Conservation (phyloP, 53 echinoderm and acorn worm genomes). For the Paelopatides confundens region DNA sequence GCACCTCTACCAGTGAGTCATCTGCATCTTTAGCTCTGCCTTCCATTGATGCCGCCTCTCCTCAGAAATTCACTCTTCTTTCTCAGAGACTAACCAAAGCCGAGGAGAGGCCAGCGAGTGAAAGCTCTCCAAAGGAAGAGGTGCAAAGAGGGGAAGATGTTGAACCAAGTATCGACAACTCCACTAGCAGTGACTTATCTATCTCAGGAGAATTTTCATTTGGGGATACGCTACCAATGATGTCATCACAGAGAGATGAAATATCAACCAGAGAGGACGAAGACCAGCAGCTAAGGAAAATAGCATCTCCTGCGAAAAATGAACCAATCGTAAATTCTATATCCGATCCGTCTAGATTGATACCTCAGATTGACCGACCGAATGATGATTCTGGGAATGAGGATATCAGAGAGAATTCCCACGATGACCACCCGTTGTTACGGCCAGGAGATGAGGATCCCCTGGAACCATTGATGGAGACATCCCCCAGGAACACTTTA, state of each 20-base stretch:
- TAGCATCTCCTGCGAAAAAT: not conserved
- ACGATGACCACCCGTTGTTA: not conserved
- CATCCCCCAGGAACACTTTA: not conserved
- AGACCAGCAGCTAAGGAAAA: not conserved
- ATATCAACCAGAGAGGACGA: not conserved
- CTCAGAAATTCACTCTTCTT: not conserved
- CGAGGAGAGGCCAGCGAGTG: not conserved
- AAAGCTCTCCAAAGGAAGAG: not conserved
- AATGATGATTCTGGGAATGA: not conserved
- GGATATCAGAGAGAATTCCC: not conserved
- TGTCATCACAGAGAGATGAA: not conserved
- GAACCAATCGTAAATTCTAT: not conserved
- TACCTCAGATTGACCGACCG: not conserved
- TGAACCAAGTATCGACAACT: not conserved
- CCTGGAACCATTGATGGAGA: not conserved
- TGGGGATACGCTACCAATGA: constrained; percentile 3
- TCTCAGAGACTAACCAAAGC: not conserved
- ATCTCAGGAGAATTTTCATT: constrained; percentile 21
- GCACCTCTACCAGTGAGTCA: not conserved
- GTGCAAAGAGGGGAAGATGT: not conserved
- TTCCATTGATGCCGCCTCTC: not conserved
- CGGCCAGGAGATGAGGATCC: not conserved
- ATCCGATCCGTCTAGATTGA: not conserved
- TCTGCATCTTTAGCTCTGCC: constrained; percentile 16
- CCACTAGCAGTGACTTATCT: not conserved